phyloP scores from a whole-genome alignment of 2,113 vertebrate species.

The Numenius arquata region DNA sequence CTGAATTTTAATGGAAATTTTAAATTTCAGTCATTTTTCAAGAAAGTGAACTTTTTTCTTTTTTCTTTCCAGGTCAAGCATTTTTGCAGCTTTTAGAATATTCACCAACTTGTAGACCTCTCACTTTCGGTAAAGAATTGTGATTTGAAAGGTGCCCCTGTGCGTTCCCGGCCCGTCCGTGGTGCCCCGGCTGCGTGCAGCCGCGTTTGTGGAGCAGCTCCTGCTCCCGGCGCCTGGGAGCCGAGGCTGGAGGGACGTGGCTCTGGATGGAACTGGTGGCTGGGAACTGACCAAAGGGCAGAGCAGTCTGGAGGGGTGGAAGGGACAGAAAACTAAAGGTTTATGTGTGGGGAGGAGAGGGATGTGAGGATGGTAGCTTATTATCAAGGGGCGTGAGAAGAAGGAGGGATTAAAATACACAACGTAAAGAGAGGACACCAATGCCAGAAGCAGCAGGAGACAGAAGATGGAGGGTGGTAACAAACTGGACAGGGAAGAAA shows the following conservation, averaged over 20 bases:
- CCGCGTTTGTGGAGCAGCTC: background rate
- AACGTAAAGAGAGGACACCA: background rate
- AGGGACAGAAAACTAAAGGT: background rate
- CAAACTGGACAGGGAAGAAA: background rate
- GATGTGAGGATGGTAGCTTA: background rate
- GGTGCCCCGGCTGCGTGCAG: background rate
- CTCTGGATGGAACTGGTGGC: accelerated
- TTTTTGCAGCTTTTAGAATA: background rate
- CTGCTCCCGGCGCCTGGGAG: background rate
- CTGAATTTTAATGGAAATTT: background rate
- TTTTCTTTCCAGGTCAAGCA: background rate
- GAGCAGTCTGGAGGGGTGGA: background rate
- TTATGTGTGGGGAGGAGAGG: background rate
- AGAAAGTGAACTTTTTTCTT: background rate
- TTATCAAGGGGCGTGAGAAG: background rate
- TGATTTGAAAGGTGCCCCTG: background rate
- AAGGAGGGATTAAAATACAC: background rate
- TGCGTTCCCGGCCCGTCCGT: background rate
- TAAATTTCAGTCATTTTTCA: background rate
- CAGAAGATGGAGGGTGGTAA: background rate
- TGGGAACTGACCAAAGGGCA: background rate
- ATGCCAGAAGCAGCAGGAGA: background rate
- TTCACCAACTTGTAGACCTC: background rate
- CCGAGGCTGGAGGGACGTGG: background rate
- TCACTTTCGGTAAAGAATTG: background rate